These are phyloP conservation scores for Monomorium pharaonis DNA, from an alignment of 1,140 invertebrate species.

Conservation along the genomic window DNA sequence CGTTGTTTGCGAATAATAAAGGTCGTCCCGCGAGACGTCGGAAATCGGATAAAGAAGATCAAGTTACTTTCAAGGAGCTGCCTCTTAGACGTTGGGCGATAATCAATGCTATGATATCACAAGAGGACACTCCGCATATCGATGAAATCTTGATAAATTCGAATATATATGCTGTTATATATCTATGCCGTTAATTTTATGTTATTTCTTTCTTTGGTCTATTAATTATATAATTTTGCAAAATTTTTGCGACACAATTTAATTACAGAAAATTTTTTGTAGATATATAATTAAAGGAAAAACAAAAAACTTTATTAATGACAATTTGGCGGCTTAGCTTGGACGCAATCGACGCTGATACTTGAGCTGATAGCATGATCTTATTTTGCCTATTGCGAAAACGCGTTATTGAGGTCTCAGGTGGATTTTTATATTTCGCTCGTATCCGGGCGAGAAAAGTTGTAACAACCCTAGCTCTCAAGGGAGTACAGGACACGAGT, in stretches of 20 bases:
- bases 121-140: slow-evolving; percentile 30
- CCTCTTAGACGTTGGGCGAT: slow-evolving; percentile 36
- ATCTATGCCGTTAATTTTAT: not conserved
- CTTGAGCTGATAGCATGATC: not conserved
- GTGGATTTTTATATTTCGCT: slow-evolving; percentile 73
- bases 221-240: not conserved
- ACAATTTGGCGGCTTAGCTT: slow-evolving; percentile 28
- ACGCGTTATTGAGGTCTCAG: slow-evolving; percentile 66
- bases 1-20: slow-evolving; percentile 77
- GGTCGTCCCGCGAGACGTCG: slow-evolving; percentile 62
- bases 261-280: not conserved
- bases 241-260: not conserved
- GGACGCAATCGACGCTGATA: slow-evolving; percentile 3
- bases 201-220: not conserved
- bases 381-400: slow-evolving; percentile 61
- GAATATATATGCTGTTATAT: not conserved
- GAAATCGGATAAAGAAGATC: slow-evolving; percentile 64
- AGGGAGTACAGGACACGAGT: slow-evolving; percentile 57
- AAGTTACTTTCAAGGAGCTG: slow-evolving; percentile 11
- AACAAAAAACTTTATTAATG: slow-evolving; percentile 59
- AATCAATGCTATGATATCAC: slow-evolving; percentile 53
- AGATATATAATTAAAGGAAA: slow-evolving; percentile 48
- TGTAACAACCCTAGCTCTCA: slow-evolving; percentile 67
- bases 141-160: slow-evolving; percentile 32
- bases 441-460: slow-evolving; percentile 62